Conservation (phyloP, 2,888 invertebrate species). For the Sphaeridia pumilis region DNA sequence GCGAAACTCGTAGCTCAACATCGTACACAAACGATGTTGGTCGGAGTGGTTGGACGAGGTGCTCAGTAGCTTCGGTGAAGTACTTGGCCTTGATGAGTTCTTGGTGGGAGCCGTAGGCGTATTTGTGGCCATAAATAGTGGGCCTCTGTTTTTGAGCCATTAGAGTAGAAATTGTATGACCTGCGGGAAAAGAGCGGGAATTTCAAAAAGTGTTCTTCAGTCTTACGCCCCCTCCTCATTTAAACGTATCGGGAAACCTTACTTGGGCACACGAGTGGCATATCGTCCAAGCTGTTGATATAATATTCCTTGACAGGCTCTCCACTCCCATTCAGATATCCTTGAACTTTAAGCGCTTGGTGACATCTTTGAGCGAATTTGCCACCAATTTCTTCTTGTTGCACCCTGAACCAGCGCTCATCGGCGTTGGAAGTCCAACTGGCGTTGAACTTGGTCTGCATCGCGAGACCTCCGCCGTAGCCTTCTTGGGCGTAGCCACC, state of each 20-base stretch:
- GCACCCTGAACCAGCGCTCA: not conserved
- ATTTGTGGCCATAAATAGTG: constrained; percentile 1
- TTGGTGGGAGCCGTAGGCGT: constrained; percentile 1
- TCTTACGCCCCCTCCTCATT: not conserved
- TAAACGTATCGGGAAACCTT: not conserved
- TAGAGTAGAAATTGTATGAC: not conserved
- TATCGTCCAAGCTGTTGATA: not conserved
- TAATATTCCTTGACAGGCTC: not conserved
- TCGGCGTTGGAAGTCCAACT: constrained; percentile 16
- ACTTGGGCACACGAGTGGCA: not conserved
- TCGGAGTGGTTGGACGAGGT: not conserved
- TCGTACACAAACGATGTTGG: not conserved
- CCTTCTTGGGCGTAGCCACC: constrained; percentile 30
- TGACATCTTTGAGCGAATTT: not conserved
- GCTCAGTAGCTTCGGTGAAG: not conserved
- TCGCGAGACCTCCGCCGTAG: constrained; percentile 22
- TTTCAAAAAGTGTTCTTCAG: too few relatives aligned
- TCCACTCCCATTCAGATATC: not conserved
- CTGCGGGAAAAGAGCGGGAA: too few relatives aligned
- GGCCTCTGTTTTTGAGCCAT: not conserved
- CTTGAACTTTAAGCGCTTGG: not conserved
- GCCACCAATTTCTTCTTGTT: not conserved
- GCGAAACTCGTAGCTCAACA: too few relatives aligned
- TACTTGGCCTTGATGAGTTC: constrained; percentile 5
- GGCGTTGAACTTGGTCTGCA: constrained; percentile 20